Percentiles rank a stretch among this genome's conserved stretches.
These are phyloP conservation scores for Coptodon bakossiorum DNA, from an alignment of 2,113 vertebrate genomes.

Conservation along the genomic window DNA sequence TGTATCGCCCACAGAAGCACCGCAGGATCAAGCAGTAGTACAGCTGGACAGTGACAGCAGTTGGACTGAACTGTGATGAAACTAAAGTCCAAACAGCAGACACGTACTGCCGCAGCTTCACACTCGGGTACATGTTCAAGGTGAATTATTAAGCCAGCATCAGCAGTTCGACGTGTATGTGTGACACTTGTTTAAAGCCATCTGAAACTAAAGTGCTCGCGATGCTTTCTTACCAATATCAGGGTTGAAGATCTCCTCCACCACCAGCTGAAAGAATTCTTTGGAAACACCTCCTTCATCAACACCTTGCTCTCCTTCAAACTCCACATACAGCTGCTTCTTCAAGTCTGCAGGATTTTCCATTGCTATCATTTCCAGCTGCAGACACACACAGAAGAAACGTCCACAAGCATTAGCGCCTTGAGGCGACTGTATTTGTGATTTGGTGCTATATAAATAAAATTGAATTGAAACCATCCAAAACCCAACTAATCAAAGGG, in stretches of 20 bases:
- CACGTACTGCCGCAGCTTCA: background rate
- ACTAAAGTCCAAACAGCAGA: background rate
- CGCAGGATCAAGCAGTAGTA: too few species aligned
- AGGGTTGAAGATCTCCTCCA: constrained; percentile 98
- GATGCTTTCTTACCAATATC: constrained; percentile 85
- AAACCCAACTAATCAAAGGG: background rate
- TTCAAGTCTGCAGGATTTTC: constrained; percentile 99
- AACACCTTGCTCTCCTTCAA: constrained; percentile 98
- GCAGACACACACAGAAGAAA: background rate
- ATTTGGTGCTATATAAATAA: accelerated
- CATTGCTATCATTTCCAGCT: constrained; percentile 98
- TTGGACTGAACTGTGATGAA: background rate
- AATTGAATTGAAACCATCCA: background rate
- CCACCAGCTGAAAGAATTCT: constrained; percentile 98
- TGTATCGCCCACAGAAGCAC: background rate
- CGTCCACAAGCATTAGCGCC: background rate
- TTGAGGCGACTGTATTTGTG: background rate
- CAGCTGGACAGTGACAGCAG: background rate
- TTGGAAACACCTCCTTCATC: constrained; percentile 99
- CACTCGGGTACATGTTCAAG: background rate
- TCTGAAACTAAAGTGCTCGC: background rate
- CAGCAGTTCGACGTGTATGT: background rate
- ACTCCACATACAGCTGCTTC: constrained; percentile 98
- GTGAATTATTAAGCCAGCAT: background rate
- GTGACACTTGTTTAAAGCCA: background rate